Evolutionary conservation across 2,113 vertebrate species (phyloP).

Genomic region (Plotosus lineatus): DNA sequence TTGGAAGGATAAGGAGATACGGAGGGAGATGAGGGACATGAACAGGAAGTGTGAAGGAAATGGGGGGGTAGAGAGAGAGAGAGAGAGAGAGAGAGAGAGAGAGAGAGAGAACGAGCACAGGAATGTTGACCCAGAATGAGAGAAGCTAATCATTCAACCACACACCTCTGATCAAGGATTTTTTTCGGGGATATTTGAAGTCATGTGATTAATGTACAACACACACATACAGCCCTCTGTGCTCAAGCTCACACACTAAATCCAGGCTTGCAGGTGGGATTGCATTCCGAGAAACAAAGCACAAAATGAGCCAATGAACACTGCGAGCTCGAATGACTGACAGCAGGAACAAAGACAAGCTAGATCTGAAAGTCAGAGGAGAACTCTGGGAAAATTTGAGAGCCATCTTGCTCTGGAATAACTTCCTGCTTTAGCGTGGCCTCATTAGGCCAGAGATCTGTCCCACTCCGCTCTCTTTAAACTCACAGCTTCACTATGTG

Average conservation of each 20-base stretch:
- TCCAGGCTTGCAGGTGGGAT: slow-evolving; percentile 18
- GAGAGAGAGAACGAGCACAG: slow-evolving; percentile 27
- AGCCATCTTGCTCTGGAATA: slow-evolving; percentile 23
- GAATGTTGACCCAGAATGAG: slow-evolving; percentile 60
- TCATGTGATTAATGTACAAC: slow-evolving; percentile 67
- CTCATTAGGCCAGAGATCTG: slow-evolving; percentile 46
- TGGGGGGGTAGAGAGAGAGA: neutral
- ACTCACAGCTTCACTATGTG: slow-evolving; percentile 45
- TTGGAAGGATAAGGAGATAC: neutral
- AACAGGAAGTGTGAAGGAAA: too few species aligned
- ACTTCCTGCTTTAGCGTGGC: slow-evolving; percentile 37
- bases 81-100: neutral
- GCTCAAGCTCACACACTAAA: slow-evolving; percentile 40
- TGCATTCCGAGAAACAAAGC: slow-evolving; percentile 18
- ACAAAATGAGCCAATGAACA: slow-evolving; percentile 41
- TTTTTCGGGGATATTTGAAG: slow-evolving; percentile 65
- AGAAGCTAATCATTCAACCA: slow-evolving; percentile 53
- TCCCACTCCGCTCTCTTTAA: slow-evolving; percentile 37
- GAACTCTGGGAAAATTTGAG: neutral
- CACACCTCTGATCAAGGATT: slow-evolving; percentile 56
- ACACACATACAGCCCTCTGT: slow-evolving; percentile 68
- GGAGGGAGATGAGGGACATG: too few species aligned
- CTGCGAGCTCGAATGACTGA: slow-evolving; percentile 36
- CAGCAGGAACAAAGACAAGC: slow-evolving; percentile 26
- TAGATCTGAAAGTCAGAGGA: slow-evolving; percentile 37